Evolutionary conservation across 2,797 vertebrate species (phyloP).

Genomic region (Luscinia luscinia): DNA sequence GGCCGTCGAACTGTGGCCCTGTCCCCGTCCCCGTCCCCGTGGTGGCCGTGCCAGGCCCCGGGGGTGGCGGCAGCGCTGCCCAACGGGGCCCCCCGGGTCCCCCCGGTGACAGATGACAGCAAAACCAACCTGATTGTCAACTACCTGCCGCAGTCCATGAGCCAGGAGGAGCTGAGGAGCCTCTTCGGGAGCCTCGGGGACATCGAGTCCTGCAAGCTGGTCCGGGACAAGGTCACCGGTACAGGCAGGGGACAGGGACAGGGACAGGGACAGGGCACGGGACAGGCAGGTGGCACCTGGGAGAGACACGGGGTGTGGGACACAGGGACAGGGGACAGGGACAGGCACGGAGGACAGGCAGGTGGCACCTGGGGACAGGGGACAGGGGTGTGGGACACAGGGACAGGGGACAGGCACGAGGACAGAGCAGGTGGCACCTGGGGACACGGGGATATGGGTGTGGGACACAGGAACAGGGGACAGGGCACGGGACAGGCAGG

Average conservation of each 20-base stretch:
- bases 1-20: background rate
- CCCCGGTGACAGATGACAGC: constrained; percentile 87
- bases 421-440: too few species aligned
- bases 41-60: background rate
- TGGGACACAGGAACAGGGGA: too few species aligned
- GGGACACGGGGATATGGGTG: too few species aligned
- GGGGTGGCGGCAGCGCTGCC: constrained; percentile 84
- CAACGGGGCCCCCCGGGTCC: constrained; percentile 90
- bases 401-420: too few species aligned
- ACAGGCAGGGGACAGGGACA: background rate
- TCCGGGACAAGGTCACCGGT: constrained; percentile 98
- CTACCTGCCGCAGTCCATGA: constrained; percentile 98
- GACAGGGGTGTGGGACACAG: too few species aligned
- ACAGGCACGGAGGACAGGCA: too few species aligned
- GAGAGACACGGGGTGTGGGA: background rate
- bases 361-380: too few species aligned
- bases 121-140: constrained; percentile 99
- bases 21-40: background rate
- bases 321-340: too few species aligned
- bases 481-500: too few species aligned
- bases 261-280: too few species aligned
- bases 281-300: too few species aligned
- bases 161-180: constrained; percentile 96
- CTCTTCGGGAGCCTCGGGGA: constrained; percentile 96
- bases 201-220: constrained; percentile 96